Conservation (phyloP, 2,888 invertebrate genomes). For the Physocephala rufipes region DNA sequence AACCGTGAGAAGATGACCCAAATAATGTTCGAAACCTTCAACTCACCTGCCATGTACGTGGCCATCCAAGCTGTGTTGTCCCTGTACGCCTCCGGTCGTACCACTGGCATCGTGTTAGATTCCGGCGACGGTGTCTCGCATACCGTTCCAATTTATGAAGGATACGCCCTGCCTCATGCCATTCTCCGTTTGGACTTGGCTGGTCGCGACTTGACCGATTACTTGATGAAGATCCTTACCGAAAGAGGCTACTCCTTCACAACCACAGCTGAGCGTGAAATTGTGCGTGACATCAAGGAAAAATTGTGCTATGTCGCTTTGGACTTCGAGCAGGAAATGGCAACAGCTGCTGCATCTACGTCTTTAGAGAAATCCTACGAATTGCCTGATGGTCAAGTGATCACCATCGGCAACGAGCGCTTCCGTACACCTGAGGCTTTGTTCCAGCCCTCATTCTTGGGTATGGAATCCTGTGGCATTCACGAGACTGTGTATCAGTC, state of each 20-base stretch:
- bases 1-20: constrained; percentile 93
- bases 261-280: constrained; percentile 92
- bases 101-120: constrained; percentile 95
- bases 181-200: constrained; percentile 93
- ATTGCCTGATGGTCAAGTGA: constrained; percentile 91
- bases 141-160: constrained; percentile 95
- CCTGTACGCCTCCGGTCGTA: constrained; percentile 94
- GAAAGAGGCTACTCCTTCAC: constrained; percentile 92
- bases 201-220: constrained; percentile 92
- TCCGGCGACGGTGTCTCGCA: constrained; percentile 97
- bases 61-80: constrained; percentile 94
- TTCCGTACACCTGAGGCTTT: constrained; percentile 95
- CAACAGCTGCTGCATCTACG: constrained; percentile 89
- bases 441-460: constrained; percentile 92
- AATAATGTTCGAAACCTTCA: constrained; percentile 94
- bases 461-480: constrained; percentile 86
- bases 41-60: constrained; percentile 94
- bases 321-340: constrained; percentile 95
- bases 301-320: constrained; percentile 91
- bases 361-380: constrained; percentile 96
- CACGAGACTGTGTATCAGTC: constrained; percentile 95
- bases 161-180: constrained; percentile 92
- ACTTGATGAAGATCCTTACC: constrained; percentile 93
- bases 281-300: constrained; percentile 95
- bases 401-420: constrained; percentile 91